Conservation (phyloP, 1,140 invertebrate genomes). For the Penaeus indicus region DNA sequence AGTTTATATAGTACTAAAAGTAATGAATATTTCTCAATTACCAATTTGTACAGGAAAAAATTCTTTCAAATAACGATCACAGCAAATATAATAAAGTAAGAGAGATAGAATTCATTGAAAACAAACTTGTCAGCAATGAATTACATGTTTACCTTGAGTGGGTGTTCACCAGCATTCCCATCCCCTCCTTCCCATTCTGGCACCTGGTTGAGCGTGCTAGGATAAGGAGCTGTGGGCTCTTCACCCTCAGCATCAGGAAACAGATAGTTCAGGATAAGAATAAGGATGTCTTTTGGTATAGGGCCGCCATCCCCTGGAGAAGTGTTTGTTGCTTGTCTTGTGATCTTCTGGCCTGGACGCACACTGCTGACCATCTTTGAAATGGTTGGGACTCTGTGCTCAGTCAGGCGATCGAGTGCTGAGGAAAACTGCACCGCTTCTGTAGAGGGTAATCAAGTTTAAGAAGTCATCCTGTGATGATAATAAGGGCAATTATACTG, state of each 20-base stretch:
- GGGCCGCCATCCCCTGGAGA: constrained; percentile 76
- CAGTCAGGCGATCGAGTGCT: constrained; percentile 72
- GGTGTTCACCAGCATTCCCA: constrained; percentile 58
- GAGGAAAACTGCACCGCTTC: constrained; percentile 69
- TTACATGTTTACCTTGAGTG: constrained; percentile 54
- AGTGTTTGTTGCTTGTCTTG: constrained; percentile 64
- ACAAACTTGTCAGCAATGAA: background rate
- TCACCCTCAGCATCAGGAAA: constrained; percentile 88
- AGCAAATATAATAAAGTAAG: constrained; percentile 2
- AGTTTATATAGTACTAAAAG: too few relatives aligned
- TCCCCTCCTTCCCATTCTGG: constrained; percentile 52
- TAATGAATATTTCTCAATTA: too few relatives aligned
- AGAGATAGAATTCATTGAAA: background rate
- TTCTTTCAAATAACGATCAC: too few relatives aligned
- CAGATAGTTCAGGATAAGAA: constrained; percentile 85
- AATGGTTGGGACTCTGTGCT: constrained; percentile 68
- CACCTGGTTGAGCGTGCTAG: constrained; percentile 63
- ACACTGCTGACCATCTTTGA: constrained; percentile 49
- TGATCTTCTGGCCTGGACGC: constrained; percentile 2
- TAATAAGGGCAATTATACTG: background rate
- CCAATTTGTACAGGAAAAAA: too few relatives aligned
- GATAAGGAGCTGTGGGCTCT: constrained; percentile 67
- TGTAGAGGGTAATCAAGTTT: constrained; percentile 42
- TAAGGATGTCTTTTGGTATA: constrained; percentile 81
- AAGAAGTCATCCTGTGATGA: background rate